phyloP scores from a whole-genome alignment of 2,888 invertebrate species.

The Caenorhabditis sulstoni region DNA sequence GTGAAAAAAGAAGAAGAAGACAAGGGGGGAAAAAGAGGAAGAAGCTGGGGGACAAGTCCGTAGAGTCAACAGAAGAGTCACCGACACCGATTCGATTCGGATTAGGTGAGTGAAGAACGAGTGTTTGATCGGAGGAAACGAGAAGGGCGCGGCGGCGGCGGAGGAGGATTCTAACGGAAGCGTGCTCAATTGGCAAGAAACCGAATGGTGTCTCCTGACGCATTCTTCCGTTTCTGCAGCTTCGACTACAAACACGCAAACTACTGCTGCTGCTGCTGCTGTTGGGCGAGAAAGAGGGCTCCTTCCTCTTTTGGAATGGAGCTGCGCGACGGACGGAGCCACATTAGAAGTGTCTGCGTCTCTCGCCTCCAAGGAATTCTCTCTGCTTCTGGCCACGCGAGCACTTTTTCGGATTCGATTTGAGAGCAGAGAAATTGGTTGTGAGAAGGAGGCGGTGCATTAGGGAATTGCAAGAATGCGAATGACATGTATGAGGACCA shows the following conservation, averaged over 20 bases:
- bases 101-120: conserved; percentile 48
- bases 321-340: conserved; percentile 21
- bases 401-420: conserved; percentile 56
- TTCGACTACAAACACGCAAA: conserved; percentile 39
- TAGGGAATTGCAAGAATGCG: conserved; percentile 51
- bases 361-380: conserved; percentile 14
- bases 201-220: conserved; percentile 23
- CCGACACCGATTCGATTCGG: conserved; percentile 48
- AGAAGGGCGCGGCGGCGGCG: conserved; percentile 32
- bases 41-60: conserved; percentile 27
- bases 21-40: conserved; percentile 12
- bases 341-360: conserved; percentile 40
- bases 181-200: conserved; percentile 54
- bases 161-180: conserved; percentile 47
- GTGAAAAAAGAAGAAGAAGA: too few species aligned
- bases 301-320: conserved; percentile 1
- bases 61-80: conserved; percentile 42
- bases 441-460: conserved; percentile 36
- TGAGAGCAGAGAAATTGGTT: conserved; percentile 35
- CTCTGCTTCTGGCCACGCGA: not conserved
- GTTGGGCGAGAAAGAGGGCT: not conserved
- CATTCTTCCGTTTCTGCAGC: conserved; percentile 16
- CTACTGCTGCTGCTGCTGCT: conserved; percentile 31
- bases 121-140: conserved; percentile 49
- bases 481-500: conserved; percentile 42